A percentile compares a stretch with the other conserved stretches of the same genome.
phyloP scores from a whole-genome alignment of 2,888 invertebrate genomes.

The Archaeoteleia sp. region DNA sequence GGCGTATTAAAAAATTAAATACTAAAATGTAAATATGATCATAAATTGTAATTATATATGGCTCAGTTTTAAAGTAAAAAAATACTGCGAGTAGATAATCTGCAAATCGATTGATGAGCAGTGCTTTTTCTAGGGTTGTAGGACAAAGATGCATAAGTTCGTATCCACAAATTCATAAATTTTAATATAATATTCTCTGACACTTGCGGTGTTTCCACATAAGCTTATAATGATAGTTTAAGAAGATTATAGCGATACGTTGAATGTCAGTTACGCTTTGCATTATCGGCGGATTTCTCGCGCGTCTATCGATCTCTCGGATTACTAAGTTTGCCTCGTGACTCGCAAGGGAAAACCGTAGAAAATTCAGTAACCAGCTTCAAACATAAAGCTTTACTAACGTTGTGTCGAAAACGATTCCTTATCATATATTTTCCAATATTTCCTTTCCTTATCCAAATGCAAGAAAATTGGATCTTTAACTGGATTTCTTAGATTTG shows the following conservation, averaged over 20 bases:
- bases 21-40: conserved; percentile 7
- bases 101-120: conserved; percentile 50
- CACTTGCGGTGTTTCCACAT: conserved; percentile 69
- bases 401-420: conserved; percentile 14
- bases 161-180: conserved; percentile 54
- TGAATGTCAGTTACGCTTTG: conserved; percentile 69
- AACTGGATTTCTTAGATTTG: too few species aligned
- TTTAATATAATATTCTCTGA: conserved; percentile 64
- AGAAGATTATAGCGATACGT: conserved; percentile 70
- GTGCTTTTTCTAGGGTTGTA: conserved; percentile 29
- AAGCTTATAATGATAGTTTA: conserved; percentile 69
- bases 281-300: conserved; percentile 59
- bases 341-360: conserved; percentile 17
- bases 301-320: conserved; percentile 56
- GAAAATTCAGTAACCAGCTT: conserved; percentile 13
- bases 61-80: neutral
- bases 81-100: neutral
- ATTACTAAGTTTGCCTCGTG: conserved; percentile 32
- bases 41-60: neutral
- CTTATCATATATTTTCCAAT: neutral
- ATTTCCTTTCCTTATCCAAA: too few species aligned
- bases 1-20: conserved; percentile 18
- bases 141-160: conserved; percentile 14
- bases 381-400: conserved; percentile 53
- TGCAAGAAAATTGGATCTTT: too few species aligned